These are phyloP conservation scores for Tragelaphus scriptus DNA, from an alignment of 2,113 vertebrate genomes.

Conservation along the genomic window DNA sequence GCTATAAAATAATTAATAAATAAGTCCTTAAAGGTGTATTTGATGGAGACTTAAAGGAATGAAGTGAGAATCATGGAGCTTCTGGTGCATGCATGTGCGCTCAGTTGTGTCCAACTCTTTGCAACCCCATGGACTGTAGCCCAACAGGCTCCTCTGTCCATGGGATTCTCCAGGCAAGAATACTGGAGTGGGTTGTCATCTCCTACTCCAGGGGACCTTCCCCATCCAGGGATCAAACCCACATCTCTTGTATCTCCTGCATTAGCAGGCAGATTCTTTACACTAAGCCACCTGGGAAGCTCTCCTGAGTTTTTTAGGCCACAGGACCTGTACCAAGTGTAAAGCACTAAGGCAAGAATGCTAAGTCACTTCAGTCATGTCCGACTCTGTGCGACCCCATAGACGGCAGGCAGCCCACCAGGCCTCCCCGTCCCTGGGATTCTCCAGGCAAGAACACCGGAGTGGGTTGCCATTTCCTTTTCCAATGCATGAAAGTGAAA, in stretches of 20 bases:
- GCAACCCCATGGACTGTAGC: background rate
- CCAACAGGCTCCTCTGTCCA: background rate
- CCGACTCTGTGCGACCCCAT: no score
- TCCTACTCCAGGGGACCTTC: background rate
- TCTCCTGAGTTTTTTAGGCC: background rate
- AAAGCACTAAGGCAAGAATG: background rate
- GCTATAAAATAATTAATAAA: background rate
- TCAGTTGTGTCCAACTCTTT: background rate
- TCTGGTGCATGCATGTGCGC: background rate
- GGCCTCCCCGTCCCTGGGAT: no score
- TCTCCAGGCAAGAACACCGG: no score
- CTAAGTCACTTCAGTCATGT: no score
- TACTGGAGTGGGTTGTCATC: background rate
- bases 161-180: background rate
- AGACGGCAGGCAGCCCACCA: no score
- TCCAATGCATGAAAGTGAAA: no score
- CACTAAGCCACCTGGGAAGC: background rate
- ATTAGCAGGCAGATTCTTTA: background rate
- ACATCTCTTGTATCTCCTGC: background rate
- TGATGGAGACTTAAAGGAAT: background rate
- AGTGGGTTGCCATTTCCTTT: no score
- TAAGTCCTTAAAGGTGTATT: background rate
- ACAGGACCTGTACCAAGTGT: background rate
- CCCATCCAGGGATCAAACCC: background rate
- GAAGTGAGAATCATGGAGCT: background rate